Base-by-base conservation (phyloP, 1,140 invertebrate genomes). In the Cheumatopsyche charites region DNA sequence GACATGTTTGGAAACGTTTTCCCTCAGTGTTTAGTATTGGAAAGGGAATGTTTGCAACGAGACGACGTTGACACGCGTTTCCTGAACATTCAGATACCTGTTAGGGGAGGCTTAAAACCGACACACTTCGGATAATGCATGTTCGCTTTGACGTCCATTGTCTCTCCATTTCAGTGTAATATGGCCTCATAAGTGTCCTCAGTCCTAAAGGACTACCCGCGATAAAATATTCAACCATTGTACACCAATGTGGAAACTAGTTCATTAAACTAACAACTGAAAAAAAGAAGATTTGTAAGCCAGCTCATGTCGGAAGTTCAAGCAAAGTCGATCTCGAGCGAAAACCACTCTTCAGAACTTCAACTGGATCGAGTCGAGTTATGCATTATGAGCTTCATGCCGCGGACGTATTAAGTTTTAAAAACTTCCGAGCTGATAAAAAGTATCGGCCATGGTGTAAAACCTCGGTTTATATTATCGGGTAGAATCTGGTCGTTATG, bases 131-230 rank as follows among this genome's bases (percentile, higher is more conserved):
- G 23, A 58, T 58, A 58, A 58, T 58, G 55, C 55, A 58, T 13
- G 23, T 58, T 58, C 21, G 23, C 55, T 58, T 58, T 25, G 55
- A 58, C 55, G 23, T 58, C 23, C 55, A 25, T 58, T 58, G 23
- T 58, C 9, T 36, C 29, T 4, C 29, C 9, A 9, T 36, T 36
- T 9, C 29, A 3, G 9, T 36, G 9, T 9, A n/a, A 36, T 36
- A 36, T 9, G 3, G 9, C 29, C 29, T 36, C 9, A 36, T 36
- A 36, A 36, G 9, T 36, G 29, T 36, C n/a, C n/a, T n/a, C n/a
- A n/a, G n/a, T n/a, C n/a, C n/a, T n/a, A n/a, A n/a, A n/a, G n/a
- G n/a, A n/a, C n/a, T n/a, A n/a, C n/a, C n/a, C n/a, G n/a, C n/a
- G n/a, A n/a, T n/a, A n/a, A n/a, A n/a, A n/a, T n/a, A n/a, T n/a